phyloP scores from a whole-genome alignment of 2,888 invertebrate species.

The Clitarchus hookeri region DNA sequence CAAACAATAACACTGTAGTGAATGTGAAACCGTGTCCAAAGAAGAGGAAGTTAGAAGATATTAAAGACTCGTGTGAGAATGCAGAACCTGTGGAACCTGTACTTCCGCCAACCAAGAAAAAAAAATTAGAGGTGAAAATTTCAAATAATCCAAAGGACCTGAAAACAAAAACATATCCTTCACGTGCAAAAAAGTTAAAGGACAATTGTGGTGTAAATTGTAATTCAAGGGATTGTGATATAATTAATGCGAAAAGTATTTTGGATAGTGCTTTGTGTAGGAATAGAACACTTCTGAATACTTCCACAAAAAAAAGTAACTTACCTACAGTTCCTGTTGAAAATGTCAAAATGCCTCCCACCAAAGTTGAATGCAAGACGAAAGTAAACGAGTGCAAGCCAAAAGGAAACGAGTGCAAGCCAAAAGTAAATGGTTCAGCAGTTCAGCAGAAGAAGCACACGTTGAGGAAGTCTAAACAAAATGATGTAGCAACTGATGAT shows the following conservation, averaged over 20 bases:
- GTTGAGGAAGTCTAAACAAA: not conserved
- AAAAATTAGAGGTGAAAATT: constrained; percentile 24
- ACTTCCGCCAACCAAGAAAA: constrained; percentile 27
- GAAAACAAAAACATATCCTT: constrained; percentile 34
- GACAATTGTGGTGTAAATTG: constrained; percentile 2
- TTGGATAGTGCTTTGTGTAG: not conserved
- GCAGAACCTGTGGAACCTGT: constrained; percentile 36
- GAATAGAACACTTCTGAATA: not conserved
- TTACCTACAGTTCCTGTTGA: constrained; percentile 23
- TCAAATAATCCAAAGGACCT: constrained; percentile 20
- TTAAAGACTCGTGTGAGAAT: constrained; percentile 33
- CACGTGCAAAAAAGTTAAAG: constrained; percentile 27
- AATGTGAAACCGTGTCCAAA: constrained; percentile 31
- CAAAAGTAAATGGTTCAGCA: not conserved
- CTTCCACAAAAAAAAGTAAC: not conserved
- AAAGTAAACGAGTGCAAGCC: not conserved
- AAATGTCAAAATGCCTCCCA: constrained; percentile 1
- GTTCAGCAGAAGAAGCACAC: not conserved
- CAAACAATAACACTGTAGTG: constrained; percentile 32
- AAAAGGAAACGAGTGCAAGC: too few relatives aligned
- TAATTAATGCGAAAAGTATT: not conserved
- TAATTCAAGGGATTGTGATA: constrained; percentile 17
- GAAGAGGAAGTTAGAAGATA: constrained; percentile 36
- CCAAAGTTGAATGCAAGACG: constrained; percentile 21
- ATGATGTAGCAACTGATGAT: not conserved